Conservation (phyloP, 2,113 vertebrate genomes). For the Zosterops lateralis region DNA sequence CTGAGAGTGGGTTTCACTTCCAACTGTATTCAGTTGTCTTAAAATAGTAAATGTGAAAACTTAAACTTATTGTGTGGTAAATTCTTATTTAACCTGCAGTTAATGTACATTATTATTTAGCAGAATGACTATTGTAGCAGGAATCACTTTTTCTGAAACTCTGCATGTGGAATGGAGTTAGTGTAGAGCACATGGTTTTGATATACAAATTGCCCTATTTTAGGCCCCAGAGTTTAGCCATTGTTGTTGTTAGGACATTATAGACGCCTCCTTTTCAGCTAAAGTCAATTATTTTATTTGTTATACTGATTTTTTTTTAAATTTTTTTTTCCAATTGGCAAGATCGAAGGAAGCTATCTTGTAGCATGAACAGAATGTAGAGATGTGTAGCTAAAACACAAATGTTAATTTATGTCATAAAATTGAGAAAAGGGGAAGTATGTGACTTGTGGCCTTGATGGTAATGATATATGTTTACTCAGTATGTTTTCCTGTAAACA, state of each 20-base stretch:
- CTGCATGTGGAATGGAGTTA: not conserved
- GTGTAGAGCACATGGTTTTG: constrained; percentile 22
- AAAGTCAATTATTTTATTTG: not conserved
- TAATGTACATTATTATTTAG: not conserved
- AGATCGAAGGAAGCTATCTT: not conserved
- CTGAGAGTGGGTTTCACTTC: not conserved
- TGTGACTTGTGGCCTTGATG: not conserved
- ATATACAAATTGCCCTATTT: not conserved
- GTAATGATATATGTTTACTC: not conserved
- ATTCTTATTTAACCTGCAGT: not conserved
- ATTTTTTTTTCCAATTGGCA: accelerated
- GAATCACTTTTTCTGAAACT: not conserved
- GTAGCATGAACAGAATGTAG: not conserved
- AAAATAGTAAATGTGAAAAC: not conserved
- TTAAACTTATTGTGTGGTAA: not conserved
- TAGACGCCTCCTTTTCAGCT: not conserved
- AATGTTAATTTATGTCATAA: not conserved
- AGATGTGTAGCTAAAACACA: not conserved
- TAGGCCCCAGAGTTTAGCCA: not conserved
- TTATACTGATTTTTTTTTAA: not conserved
- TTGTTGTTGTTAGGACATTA: not conserved
- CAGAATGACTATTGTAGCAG: not conserved
- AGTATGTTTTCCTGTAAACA: not conserved
- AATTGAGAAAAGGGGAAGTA: not conserved
- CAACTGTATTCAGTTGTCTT: not conserved